Base-by-base conservation (phyloP, 2,797 vertebrate species). In the Epinephelus coioides region DNA sequence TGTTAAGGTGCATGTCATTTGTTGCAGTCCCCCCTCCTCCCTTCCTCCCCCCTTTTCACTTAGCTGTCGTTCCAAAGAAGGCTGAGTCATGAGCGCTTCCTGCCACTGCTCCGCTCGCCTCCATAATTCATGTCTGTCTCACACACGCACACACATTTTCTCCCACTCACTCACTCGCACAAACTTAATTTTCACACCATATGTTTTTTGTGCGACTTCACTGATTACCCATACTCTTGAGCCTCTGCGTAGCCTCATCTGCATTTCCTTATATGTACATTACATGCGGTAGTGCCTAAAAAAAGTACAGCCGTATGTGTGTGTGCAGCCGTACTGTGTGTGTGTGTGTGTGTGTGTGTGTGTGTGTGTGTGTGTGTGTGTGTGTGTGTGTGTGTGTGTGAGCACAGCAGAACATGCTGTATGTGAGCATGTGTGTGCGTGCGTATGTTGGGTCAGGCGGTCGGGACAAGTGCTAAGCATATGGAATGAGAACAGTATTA, bases 81-180 rank as follows among this genome's bases (percentile, higher is more conserved):
- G 64, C 87, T 94, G 91, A 92, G 89, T 94, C 92, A 93, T 80
- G 78, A 77, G 79, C 67, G 85, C 90, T 92, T 93, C 92, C 92
- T 93, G 90, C 86, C 73, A 84, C 83, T 53, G 88, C 82, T 82
- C 79, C 21, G 82, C 79, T 89, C 86, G 82, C 93, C 91, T 94
- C 88, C 88, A 89, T 87, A 86, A 84, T 91, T 90, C 81, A 88
- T 89, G 83, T 89, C 86, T 89, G 81, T 88, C 88, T 91, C 78
- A 79, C 86, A 79, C 86, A 81, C 62, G 30, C 72, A 76, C 73
- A 76, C 65, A 81, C 78, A 54, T 72, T 80, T 82, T 84, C 84
- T 85, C 79, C 84, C 79, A 78, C 89, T 83, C 75, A 19, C 44
- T 73, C 69, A 11, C 68, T 18, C 10, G 18, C 79, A 46, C 59